These are phyloP conservation scores for Struthio camelus DNA, from an alignment of 2,113 vertebrate genomes.

Conservation along the genomic window DNA sequence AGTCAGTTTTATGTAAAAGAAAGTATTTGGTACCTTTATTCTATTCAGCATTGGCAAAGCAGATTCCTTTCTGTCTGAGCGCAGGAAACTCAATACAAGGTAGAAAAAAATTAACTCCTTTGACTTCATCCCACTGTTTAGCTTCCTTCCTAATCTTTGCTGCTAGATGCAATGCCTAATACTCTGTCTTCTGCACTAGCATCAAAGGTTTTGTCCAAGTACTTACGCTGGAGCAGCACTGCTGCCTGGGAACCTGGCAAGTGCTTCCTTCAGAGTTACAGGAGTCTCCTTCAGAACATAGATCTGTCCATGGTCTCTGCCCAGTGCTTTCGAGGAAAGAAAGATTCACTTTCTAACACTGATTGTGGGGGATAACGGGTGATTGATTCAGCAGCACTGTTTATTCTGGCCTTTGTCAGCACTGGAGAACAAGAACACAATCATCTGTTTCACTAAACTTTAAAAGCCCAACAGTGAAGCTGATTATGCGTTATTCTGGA, in stretches of 20 bases:
- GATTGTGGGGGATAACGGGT: neutral
- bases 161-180: neutral
- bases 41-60: neutral
- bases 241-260: neutral
- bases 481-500: neutral
- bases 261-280: neutral
- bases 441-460: neutral
- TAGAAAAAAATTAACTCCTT: neutral
- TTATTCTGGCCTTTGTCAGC: neutral
- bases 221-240: neutral
- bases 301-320: neutral
- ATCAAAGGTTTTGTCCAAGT: neutral
- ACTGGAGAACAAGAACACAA: neutral
- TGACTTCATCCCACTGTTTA: neutral
- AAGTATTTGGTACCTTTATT: neutral
- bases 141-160: neutral
- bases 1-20: neutral
- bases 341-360: neutral
- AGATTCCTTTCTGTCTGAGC: neutral
- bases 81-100: neutral
- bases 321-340: neutral
- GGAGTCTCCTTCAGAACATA: neutral
- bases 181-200: neutral
- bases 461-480: neutral
- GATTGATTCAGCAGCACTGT: neutral